phyloP scores from a whole-genome alignment of 2,113 vertebrate species.

The Paramisgurnus dabryanus region DNA sequence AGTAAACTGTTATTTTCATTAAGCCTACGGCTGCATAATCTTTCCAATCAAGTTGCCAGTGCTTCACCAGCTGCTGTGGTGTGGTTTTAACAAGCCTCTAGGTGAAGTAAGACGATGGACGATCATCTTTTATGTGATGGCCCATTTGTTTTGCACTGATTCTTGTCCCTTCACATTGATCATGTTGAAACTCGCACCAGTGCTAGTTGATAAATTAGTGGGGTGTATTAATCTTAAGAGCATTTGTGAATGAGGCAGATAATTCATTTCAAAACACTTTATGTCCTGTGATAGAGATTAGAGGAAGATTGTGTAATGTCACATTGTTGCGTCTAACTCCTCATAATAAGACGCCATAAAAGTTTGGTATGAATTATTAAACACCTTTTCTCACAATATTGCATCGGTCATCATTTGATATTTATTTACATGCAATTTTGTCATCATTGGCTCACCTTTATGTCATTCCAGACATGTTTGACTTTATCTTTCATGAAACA shows the following conservation, averaged over 20 bases:
- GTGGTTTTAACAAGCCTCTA: constrained; percentile 53
- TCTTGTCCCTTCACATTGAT: constrained; percentile 39
- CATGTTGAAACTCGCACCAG: constrained; percentile 4
- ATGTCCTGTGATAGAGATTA: constrained; percentile 19
- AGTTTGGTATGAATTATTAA: too few relatives aligned
- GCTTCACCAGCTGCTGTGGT: constrained; percentile 35
- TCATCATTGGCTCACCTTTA: neutral
- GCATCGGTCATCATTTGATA: too few relatives aligned
- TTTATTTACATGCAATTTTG: neutral
- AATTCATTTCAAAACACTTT: constrained; percentile 18
- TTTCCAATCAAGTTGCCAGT: constrained; percentile 51
- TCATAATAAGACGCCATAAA: too few relatives aligned
- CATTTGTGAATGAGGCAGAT: constrained; percentile 18
- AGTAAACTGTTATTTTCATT: constrained; percentile 47
- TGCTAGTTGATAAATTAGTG: constrained; percentile 22
- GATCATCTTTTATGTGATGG: constrained; percentile 46
- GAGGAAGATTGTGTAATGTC: neutral
- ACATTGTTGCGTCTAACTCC: too few relatives aligned
- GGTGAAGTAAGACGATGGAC: constrained; percentile 49
- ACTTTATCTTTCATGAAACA: neutral
- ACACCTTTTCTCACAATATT: too few relatives aligned
- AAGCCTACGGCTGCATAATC: constrained; percentile 45
- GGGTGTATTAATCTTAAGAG: constrained; percentile 5
- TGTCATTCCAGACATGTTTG: neutral
- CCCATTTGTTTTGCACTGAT: constrained; percentile 31